Conservation (phyloP, 2,113 vertebrate species). For the Procavia capensis region DNA sequence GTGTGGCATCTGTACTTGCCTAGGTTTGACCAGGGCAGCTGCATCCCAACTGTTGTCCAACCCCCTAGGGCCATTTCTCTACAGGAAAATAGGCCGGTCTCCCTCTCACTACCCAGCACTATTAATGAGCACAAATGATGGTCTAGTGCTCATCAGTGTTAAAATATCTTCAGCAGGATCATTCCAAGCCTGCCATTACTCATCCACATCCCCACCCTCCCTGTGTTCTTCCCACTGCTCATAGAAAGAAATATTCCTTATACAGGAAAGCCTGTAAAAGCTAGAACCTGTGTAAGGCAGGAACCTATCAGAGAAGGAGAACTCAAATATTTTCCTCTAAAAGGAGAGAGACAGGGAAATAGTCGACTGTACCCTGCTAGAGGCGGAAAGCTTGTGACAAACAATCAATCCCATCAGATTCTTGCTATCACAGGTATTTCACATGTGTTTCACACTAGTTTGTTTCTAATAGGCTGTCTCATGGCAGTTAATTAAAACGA, state of each 20-base stretch:
- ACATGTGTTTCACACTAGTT: neutral
- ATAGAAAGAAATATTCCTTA: conserved; percentile 25
- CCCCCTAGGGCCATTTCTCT: neutral
- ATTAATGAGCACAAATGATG: conserved; percentile 49
- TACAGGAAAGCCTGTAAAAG: neutral
- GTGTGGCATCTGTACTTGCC: conserved; percentile 58
- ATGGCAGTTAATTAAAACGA: neutral
- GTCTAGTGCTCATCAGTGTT: neutral
- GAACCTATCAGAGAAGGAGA: neutral
- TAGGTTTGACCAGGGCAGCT: conserved; percentile 62
- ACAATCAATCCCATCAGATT: neutral
- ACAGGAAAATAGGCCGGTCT: neutral
- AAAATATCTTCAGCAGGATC: conserved; percentile 37
- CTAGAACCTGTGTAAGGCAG: neutral
- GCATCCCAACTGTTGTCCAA: conserved; percentile 58
- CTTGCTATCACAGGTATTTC: neutral
- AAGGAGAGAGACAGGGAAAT: neutral
- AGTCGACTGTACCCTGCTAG: neutral
- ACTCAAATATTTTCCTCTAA: neutral
- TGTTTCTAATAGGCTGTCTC: neutral
- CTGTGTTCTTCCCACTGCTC: neutral
- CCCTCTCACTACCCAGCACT: conserved; percentile 7
- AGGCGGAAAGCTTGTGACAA: neutral
- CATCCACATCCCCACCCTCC: neutral
- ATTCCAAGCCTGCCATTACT: conserved; percentile 12